phyloP scores from a whole-genome alignment of 2,797 vertebrate species.

The Calcarius lapponicus region DNA sequence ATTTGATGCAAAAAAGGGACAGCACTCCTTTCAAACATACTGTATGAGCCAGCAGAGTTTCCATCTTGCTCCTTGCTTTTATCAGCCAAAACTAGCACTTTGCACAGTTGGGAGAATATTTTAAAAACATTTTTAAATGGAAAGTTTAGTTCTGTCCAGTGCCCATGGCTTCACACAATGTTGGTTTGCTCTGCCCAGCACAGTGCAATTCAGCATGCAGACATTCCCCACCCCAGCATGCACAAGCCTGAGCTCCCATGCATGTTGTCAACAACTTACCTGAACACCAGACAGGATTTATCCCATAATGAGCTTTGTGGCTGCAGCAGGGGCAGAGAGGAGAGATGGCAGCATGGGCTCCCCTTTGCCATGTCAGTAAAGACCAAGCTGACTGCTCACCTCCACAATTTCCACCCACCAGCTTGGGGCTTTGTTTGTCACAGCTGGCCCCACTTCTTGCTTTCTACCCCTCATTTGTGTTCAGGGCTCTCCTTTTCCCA shows the following conservation, averaged over 20 bases:
- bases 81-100: background rate
- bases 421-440: background rate
- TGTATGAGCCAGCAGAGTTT: background rate
- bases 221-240: constrained; percentile 23
- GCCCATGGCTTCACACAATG: background rate
- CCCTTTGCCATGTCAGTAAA: background rate
- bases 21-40: background rate
- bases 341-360: background rate
- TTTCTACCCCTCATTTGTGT: background rate
- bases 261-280: constrained; percentile 42
- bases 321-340: background rate
- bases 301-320: background rate
- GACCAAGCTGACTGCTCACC: background rate
- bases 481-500: background rate
- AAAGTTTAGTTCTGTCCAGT: constrained; percentile 35
- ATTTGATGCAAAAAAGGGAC: background rate
- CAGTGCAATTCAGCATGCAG: background rate
- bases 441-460: background rate
- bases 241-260: background rate
- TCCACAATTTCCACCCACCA: background rate
- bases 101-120: background rate
- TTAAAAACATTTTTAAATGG: background rate
- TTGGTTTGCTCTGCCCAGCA: constrained; percentile 8
- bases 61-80: background rate
- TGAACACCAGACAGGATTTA: background rate